Evolutionary conservation across 2,888 invertebrate species (phyloP), one percentile per base, ranked within the genome.

Genomic region (Venusia cambrica): DNA sequence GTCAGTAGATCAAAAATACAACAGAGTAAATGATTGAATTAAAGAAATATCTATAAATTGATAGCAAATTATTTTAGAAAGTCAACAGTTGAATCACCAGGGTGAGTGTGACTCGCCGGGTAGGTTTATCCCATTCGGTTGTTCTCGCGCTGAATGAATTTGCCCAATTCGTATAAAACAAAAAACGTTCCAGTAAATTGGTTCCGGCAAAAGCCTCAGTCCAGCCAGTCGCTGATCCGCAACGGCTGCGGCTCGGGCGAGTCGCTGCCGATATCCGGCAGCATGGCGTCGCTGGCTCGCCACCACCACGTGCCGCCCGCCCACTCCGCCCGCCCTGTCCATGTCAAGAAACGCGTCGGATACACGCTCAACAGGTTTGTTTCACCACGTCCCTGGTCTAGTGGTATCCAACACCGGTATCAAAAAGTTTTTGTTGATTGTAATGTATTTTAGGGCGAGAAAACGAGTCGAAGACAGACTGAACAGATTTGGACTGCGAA

Each of bases 381-480:
- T 6, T 15, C 1, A n/a, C n/a, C n/a, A n/a, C n/a, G n/a, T n/a
- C n/a, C n/a, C n/a, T n/a, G n/a, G n/a, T n/a, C n/a, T n/a, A n/a
- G n/a, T n/a, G n/a, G n/a, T n/a, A n/a, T n/a, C n/a, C n/a, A n/a
- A n/a, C n/a, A n/a, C n/a, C n/a, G n/a, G n/a, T n/a, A n/a, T n/a
- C n/a, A n/a, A n/a, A n/a, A n/a, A n/a, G n/a, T n/a, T n/a, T n/a
- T n/a, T n/a, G n/a, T n/a, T n/a, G n/a, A n/a, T 19, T n/a, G 5
- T 20, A 11, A 11, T 11, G 2, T 27, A 15, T 9, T 66, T 8
- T 69, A 94, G 94, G 63, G 97, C 97, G 1, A 92, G 95, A 61
- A 92, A 96, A 52, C 88, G 96, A 55, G 94, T 98, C 59, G 97
- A 98, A 80, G 95, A 97, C 62, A 92, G 97, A 53, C 88, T 98